Evolutionary conservation across 2,888 invertebrate species (phyloP), one percentile per base, ranked within the genome.

Genomic region (Bhutanitis thaidina): DNA sequence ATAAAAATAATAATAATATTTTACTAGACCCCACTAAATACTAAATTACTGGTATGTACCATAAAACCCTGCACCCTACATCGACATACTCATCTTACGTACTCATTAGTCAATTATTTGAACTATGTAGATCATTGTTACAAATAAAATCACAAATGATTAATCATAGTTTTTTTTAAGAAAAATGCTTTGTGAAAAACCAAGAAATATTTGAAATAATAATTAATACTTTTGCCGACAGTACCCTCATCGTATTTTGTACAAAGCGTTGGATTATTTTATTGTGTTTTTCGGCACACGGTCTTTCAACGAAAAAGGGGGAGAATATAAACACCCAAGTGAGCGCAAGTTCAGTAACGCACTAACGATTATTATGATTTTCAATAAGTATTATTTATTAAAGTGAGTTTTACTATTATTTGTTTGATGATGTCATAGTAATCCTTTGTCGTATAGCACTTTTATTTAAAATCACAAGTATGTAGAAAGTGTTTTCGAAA

Each of bases 181-280:
- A n/a, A 20, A 20, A 20, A 20, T 5, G 20, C 20, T 20, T 20
- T 3, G 20, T 20, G 5, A n/a, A 3, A 20, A 20, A 20, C 20
- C 20, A 20, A 2, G n/a, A n/a, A n/a, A n/a, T n/a, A n/a, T n/a
- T n/a, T n/a, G n/a, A n/a, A 20, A 20, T 5, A 20, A 20, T 5
- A 20, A 20, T 20, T 20, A 3, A 20, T 5, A 20, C 2, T 20
- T 32, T 32, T 43, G 39, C 8, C 34, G 35, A 35, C 48, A 10
- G 7, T 52, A 52, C 36, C 12, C 4, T 5, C 39, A 20, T 25
- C 40, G 32, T 46, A 64, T 67, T 66, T 62, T 62, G 56, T 67
- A 78, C 80, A 83, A 82, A 80, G 75, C 74, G 61, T 58, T 58
- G 80, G 84, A 84, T 87, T 86, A 86, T 82, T 85, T 83, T 80